Evolutionary conservation across 30 jellyfish, hydroid and myxozoan species (phyloP).

Genomic region (Aurelia aurita complex sp. Pacific): DNA sequence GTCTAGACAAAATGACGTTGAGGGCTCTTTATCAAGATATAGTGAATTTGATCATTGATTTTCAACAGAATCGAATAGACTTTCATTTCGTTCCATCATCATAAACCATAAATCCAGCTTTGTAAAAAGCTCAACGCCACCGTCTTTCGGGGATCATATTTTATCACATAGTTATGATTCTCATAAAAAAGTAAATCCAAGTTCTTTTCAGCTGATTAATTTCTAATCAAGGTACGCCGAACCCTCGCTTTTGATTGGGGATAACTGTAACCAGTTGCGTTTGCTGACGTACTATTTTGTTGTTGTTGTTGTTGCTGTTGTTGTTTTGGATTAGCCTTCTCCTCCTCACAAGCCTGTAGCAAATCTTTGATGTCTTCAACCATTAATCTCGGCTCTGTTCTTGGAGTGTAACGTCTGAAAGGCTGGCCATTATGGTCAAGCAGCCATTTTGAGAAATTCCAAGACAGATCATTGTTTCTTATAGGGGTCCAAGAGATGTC

Average conservation of each 20-base stretch:
- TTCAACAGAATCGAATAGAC: no score
- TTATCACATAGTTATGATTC: no score
- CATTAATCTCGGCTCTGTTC: conserved; percentile 80
- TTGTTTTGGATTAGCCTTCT: neutral
- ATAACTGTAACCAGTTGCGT: conserved; percentile 3
- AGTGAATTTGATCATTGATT: no score
- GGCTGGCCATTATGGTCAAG: conserved; percentile 91
- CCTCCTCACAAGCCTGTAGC: conserved; percentile 54
- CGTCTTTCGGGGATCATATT: no score
- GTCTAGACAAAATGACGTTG: no score
- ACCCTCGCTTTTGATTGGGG: neutral
- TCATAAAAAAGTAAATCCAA: no score
- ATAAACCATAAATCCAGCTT: no score
- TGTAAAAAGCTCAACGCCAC: no score
- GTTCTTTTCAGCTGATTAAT: no score
- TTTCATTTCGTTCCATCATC: no score
- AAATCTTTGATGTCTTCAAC: conserved; percentile 73
- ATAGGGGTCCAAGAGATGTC: conserved; percentile 98
- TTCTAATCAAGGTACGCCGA: no score
- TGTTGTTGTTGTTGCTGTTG: conserved; percentile 19
- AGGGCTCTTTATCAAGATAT: no score
- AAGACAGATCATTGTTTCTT: conserved; percentile 89
- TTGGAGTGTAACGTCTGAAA: conserved; percentile 82
- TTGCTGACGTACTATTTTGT: conserved; percentile 15
- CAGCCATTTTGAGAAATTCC: conserved; percentile 97